Evolutionary conservation across 2,113 vertebrate species (phyloP), one percentile per base, ranked within the genome.

Genomic region (Sebastes fasciatus): DNA sequence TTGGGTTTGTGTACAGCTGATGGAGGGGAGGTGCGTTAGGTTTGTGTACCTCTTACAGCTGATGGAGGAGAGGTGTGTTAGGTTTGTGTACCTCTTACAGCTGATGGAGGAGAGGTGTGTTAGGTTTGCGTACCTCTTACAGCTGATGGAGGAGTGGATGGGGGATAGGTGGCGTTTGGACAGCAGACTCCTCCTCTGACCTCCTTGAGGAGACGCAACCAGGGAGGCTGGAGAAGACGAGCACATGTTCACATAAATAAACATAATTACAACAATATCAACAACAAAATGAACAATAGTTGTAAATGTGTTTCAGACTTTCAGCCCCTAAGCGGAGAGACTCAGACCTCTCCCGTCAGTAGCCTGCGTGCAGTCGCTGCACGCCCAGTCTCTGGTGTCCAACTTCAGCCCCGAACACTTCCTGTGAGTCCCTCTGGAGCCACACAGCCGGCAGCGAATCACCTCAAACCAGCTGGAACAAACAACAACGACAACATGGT

Each of bases 371-470:
- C 98, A 99, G 86, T 97, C 98, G 23, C 58, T 1, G 85, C 98
- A 99, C 49, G 97, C 96, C 98, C 98, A 99, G 86, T 96, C 95
- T 55, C 93, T 92, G 74, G 96, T 94, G 82, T 96, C 90, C 66
- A 95, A 62, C 21, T 72, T 89, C 67, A 99, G 63, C 46, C 92
- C 95, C 0, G 97, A 97, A 92, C 98, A 99, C 48, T 96, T 97
- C 89, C 97, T 91, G 85, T 99, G 98, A 70, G 98, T 99, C 67
- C 98, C 98, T 21, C 92, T 95, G 79, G 98, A 98, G 54, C 98
- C 98, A 48, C 98, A 99, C 57, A 94, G 96, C 67, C 95, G 95
- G 88, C 98, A 99, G 51, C 97, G 96, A 19, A 98, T 92, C 87
- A 99, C 95, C 92, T 97, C 95, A 89, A 97, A 99, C 92, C 95